Conservation (phyloP, 2,113 vertebrate genomes). For the Mormoops blainvillei region DNA sequence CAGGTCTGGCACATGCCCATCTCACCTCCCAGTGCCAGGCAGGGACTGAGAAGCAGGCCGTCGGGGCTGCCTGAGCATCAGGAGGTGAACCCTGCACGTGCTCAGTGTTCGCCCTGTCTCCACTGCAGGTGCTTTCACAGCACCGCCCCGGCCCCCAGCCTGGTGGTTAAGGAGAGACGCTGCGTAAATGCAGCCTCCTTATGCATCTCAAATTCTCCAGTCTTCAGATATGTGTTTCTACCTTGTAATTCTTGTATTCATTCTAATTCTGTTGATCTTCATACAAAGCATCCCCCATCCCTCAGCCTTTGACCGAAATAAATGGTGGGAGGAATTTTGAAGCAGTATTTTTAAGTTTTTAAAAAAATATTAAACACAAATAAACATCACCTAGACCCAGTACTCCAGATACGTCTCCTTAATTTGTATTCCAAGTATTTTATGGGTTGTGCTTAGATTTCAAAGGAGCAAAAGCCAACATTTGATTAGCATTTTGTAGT, state of each 20-base stretch:
- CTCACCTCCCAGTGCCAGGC: background rate
- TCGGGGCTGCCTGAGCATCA: background rate
- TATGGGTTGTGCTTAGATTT: background rate
- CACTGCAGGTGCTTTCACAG: background rate
- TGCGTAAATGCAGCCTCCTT: background rate
- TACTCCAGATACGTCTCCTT: background rate
- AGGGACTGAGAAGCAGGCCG: background rate
- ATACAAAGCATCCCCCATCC: background rate
- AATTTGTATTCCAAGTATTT: background rate
- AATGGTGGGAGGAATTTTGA: background rate
- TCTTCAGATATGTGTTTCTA: background rate
- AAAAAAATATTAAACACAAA: background rate
- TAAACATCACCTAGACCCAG: background rate
- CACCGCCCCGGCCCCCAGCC: no score
- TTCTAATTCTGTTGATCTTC: background rate
- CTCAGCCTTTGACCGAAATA: background rate
- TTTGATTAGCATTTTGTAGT: background rate
- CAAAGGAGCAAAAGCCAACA: background rate
- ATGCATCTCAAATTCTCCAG: background rate
- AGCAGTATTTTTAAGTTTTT: background rate
- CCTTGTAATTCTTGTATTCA: background rate
- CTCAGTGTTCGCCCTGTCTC: background rate
- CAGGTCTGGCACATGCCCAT: accelerated
- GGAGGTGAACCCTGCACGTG: background rate
- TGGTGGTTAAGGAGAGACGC: no score